A percentile compares a stretch with the other conserved stretches of the same genome.
These are phyloP conservation scores for Anas capensis DNA, from an alignment of 2,797 vertebrate genomes.

Conservation along the genomic window DNA sequence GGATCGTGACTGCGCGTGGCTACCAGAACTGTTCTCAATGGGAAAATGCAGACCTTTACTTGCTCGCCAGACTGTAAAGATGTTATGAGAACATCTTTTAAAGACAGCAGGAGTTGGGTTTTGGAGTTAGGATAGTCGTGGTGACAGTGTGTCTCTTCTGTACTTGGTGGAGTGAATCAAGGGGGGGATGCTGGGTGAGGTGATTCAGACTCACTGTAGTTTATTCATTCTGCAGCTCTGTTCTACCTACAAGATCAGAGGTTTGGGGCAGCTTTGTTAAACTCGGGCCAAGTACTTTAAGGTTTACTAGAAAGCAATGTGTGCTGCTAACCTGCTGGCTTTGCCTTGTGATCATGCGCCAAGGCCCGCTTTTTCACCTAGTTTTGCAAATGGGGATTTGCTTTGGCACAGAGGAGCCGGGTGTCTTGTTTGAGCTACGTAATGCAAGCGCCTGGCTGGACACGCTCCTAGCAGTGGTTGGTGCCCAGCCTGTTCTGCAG, in stretches of 20 bases:
- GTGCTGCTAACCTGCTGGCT: neutral
- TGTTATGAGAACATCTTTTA: neutral
- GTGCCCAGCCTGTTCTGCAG: neutral
- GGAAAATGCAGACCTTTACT: neutral
- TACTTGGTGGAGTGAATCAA: neutral
- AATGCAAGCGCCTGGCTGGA: conserved; percentile 12
- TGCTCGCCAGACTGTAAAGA: neutral
- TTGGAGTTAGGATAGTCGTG: neutral
- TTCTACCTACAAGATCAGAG: neutral
- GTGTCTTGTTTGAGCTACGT: conserved; percentile 16
- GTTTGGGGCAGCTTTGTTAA: neutral
- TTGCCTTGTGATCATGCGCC: neutral
- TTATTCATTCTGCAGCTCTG: neutral
- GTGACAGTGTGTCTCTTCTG: neutral
- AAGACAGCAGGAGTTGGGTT: neutral
- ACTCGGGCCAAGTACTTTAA: neutral
- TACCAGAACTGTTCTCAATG: neutral
- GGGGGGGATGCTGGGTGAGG: neutral
- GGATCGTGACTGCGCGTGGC: neutral
- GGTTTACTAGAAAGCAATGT: neutral
- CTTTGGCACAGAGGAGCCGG: neutral
- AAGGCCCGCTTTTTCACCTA: conserved; percentile 9
- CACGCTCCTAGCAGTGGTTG: neutral
- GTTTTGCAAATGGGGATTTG: neutral
- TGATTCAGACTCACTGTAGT: neutral